These are phyloP conservation scores for Ethmia dodecea DNA, from an alignment of 2,888 invertebrate species.

Conservation along the genomic window DNA sequence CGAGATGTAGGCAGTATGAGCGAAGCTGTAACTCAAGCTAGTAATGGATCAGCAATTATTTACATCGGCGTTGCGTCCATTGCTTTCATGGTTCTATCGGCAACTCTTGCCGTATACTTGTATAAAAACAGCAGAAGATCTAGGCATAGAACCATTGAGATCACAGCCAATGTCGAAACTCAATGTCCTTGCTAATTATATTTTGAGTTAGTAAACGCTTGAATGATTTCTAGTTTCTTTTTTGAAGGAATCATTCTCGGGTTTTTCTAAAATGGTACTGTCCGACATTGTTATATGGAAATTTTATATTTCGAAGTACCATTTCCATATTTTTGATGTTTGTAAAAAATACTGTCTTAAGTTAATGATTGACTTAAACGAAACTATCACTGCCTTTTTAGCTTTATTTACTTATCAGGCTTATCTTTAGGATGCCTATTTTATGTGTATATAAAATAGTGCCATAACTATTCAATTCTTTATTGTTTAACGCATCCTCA, in stretches of 20 bases:
- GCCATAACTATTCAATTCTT: slow-evolving; percentile 41
- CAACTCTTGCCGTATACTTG: slow-evolving; percentile 38
- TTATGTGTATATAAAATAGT: slow-evolving; percentile 51
- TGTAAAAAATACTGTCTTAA: too few species aligned
- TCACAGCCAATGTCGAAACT: slow-evolving; percentile 10
- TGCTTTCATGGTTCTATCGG: slow-evolving; percentile 36
- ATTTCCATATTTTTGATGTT: too few species aligned
- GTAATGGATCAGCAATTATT: slow-evolving; percentile 29
- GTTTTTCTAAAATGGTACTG: too few species aligned
- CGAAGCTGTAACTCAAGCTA: slow-evolving; percentile 23
- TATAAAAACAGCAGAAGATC: slow-evolving; percentile 33
- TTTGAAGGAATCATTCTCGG: too few species aligned
- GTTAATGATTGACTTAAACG: slow-evolving; percentile 12
- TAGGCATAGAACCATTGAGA: slow-evolving; percentile 22
- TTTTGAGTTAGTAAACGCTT: background rate
- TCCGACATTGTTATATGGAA: too few species aligned
- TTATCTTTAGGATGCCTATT: slow-evolving; percentile 46
- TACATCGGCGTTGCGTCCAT: slow-evolving; percentile 45
- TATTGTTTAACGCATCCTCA: slow-evolving; percentile 3
- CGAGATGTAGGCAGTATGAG: slow-evolving; percentile 44
- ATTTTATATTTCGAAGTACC: too few species aligned
- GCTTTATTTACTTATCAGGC: slow-evolving; percentile 45
- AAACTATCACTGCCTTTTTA: slow-evolving; percentile 51
- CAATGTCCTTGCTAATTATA: slow-evolving; percentile 24
- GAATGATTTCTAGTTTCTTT: too few species aligned